Evolutionary conservation across 1,140 invertebrate species (phyloP).

Genomic region (Vanessa tameamea): DNA sequence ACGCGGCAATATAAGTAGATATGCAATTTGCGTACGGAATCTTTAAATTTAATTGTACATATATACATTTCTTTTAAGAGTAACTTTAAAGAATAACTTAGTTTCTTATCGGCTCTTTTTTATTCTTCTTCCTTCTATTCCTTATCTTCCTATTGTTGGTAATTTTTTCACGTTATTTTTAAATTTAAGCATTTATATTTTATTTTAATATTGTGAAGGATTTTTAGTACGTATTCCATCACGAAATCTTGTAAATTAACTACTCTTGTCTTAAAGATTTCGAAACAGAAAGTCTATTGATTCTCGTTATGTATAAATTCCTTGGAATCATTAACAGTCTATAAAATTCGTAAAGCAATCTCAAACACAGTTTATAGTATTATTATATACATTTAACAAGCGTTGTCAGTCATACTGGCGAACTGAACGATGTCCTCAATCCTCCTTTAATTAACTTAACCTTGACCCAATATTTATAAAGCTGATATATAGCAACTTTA

Average conservation of each 20-base stretch:
- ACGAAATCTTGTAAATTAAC: background rate
- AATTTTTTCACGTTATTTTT: too few relatives aligned
- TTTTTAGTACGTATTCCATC: background rate
- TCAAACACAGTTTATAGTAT: background rate
- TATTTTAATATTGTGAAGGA: too few relatives aligned
- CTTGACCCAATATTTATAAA: background rate
- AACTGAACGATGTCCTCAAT: background rate
- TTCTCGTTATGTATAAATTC: background rate
- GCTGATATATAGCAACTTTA: background rate
- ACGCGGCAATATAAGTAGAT: too few relatives aligned
- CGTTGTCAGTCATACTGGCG: background rate
- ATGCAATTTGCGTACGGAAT: too few relatives aligned
- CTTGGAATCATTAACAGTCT: background rate
- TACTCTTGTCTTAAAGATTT: background rate
- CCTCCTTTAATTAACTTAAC: background rate
- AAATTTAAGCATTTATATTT: too few relatives aligned
- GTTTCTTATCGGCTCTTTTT: too few relatives aligned
- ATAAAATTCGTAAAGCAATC: constrained; percentile 4
- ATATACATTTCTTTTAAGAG: too few relatives aligned
- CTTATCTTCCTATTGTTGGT: too few relatives aligned
- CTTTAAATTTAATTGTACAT: too few relatives aligned
- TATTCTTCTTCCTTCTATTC: too few relatives aligned
- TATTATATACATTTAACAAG: background rate
- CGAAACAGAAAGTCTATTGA: background rate
- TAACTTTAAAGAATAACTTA: too few relatives aligned